phyloP scores from a whole-genome alignment of 2,888 invertebrate genomes.

The Hanleya hanleyi region DNA sequence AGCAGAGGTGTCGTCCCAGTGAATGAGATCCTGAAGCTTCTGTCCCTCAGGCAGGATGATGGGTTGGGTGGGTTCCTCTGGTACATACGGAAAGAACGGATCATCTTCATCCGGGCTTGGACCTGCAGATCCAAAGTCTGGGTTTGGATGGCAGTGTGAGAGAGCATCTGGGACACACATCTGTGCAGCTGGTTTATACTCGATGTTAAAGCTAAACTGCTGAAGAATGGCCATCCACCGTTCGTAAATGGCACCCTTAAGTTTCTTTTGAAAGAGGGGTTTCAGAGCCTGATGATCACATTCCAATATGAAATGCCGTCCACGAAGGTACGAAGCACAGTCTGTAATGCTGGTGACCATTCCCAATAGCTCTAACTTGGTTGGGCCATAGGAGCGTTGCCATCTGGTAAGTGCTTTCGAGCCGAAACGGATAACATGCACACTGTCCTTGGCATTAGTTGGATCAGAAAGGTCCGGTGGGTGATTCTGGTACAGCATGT shows the following conservation, averaged over 20 bases:
- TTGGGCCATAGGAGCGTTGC: conserved; percentile 4
- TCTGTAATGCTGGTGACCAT: background rate
- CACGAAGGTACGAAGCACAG: background rate
- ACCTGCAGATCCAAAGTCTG: background rate
- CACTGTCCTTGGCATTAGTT: background rate
- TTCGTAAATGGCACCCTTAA: background rate
- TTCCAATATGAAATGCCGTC: background rate
- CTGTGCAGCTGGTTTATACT: background rate
- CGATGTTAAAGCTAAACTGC: background rate
- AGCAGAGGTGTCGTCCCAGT: background rate
- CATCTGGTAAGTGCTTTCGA: background rate
- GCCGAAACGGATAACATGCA: background rate
- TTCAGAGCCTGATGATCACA: conserved; percentile 9
- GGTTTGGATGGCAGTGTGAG: background rate
- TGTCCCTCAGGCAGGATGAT: background rate
- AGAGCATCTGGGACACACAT: background rate
- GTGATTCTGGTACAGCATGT: background rate
- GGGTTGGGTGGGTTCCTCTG: background rate
- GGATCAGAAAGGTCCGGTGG: background rate
- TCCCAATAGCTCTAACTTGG: conserved; percentile 3
- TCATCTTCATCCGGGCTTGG: conserved; percentile 4
- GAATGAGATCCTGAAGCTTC: background rate
- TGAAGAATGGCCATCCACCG: conserved; percentile 1
- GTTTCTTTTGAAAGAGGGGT: conserved; percentile 5
- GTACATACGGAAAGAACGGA: conserved; percentile 10